These are phyloP conservation scores for Brienomyrus brachyistius DNA, from an alignment of 2,113 vertebrate species.

Conservation along the genomic window DNA sequence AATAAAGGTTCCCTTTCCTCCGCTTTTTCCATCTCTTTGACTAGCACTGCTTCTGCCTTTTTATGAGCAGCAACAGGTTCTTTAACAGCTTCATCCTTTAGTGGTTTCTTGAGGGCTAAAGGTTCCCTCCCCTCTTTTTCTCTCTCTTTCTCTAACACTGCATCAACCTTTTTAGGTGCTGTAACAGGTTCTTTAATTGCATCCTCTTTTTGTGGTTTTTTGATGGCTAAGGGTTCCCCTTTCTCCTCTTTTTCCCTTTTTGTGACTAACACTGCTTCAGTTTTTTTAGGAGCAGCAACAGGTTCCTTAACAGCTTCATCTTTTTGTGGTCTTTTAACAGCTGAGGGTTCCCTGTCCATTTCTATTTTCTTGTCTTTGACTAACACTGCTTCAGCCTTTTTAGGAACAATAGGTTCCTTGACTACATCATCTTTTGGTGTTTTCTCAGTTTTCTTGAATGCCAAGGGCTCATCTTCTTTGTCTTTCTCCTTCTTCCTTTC, in stretches of 20 bases:
- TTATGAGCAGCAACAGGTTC: not conserved
- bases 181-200: constrained; percentile 42
- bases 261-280: constrained; percentile 39
- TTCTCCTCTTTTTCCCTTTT: constrained; percentile 62
- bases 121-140: constrained; percentile 59
- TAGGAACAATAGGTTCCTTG: constrained; percentile 37
- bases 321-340: not conserved
- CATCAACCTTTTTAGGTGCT: constrained; percentile 32
- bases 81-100: constrained; percentile 12
- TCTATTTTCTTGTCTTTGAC: constrained; percentile 62
- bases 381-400: constrained; percentile 32
- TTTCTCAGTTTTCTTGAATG: constrained; percentile 47
- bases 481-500: constrained; percentile 56
- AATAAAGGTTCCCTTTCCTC: not conserved
- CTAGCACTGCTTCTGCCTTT: not conserved
- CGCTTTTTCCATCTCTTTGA: not conserved
- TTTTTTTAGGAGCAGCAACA: constrained; percentile 42
- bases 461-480: constrained; percentile 47
- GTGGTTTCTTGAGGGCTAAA: constrained; percentile 11
- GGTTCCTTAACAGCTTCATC: constrained; percentile 28
- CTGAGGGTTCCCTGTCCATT: constrained; percentile 48
- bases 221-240: constrained; percentile 42
- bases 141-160: constrained; percentile 48
- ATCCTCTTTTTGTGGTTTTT: constrained; percentile 23
- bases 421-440: constrained; percentile 37